Evolutionary conservation across 2,113 vertebrate genomes (phyloP), one percentile per base, ranked within the genome.

Genomic region (Carassius auratus): DNA sequence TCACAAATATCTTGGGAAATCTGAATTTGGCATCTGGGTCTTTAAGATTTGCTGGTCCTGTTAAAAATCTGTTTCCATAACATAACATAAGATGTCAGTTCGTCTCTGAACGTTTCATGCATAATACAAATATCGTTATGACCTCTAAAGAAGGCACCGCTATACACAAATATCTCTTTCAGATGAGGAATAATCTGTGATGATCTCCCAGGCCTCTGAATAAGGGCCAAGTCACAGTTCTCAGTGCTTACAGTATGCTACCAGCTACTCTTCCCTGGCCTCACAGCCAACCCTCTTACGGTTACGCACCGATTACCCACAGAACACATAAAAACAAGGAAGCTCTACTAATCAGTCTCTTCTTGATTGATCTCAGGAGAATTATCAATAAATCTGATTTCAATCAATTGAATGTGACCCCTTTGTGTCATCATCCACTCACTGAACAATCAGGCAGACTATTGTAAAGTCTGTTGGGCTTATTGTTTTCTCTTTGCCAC

Each of bases 1-100:
- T 97, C 75, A 99, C 97, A 93, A 98, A 99, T 93, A 99, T 99
- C 95, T 95, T 97, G 1, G 98, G 98, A 88, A 99, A 99, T 87
- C 97, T 92, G 91, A 98, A 97, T 92, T 98, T 99, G 90, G 96
- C 95, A 89, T 98, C 98, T 0, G 98, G 96, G 91, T 99, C 97
- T 87, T 97, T 99, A 12, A 99, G 93, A 89, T 98, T 99, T 75
- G 96, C 89, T 1, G 98, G 98, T 91, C 98, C 98, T 45, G 97
- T 99, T 87, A 99, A 94, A 95, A 99, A 99, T 92, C 98, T 99
- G 90, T 45, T 77, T 52, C 45, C 8, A 26, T 52, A 78, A 74
- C 61, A 84, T 45, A 76, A n/a, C 14, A 48, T 48, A 66, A 52
- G 30, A 59, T 15, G 3, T 23, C 38, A 57, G 45, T 19, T 26